Conservation (phyloP, 2,797 vertebrate genomes). For the Ispidina picta region DNA sequence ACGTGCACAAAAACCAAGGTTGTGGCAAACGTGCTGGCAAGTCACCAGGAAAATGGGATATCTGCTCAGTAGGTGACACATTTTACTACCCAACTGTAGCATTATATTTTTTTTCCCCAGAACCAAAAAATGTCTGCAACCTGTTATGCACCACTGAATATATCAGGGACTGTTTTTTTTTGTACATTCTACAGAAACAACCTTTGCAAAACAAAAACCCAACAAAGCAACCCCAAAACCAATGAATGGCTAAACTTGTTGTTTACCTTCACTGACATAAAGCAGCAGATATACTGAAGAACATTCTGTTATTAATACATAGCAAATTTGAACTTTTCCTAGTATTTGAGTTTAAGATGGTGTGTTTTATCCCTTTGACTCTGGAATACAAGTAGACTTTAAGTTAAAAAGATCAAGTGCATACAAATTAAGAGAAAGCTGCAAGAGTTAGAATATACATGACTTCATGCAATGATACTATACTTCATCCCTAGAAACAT, state of each 20-base stretch:
- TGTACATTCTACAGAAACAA: not conserved
- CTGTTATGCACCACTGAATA: not conserved
- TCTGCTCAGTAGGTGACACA: not conserved
- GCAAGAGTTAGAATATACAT: not conserved
- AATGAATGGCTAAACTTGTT: not conserved
- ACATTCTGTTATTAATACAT: not conserved
- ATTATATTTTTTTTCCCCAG: too few relatives aligned
- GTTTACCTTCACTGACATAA: not conserved
- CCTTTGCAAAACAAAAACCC: not conserved
- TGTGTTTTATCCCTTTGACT: slow-evolving; percentile 39
- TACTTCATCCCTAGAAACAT: not conserved
- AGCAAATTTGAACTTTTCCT: slow-evolving; percentile 11
- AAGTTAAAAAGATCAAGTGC: not conserved
- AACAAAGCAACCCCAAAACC: not conserved
- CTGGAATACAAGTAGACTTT: slow-evolving; percentile 8
- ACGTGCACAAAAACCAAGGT: not conserved
- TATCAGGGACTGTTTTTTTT: not conserved
- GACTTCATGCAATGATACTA: not conserved
- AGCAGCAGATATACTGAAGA: not conserved
- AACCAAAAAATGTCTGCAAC: not conserved
- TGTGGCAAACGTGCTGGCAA: not conserved
- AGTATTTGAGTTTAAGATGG: not conserved
- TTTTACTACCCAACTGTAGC: not conserved
- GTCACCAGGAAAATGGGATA: not conserved
- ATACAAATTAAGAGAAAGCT: not conserved